Base-by-base conservation (phyloP, 2,888 invertebrate genomes). In the Cryptocheilus praepositus region DNA sequence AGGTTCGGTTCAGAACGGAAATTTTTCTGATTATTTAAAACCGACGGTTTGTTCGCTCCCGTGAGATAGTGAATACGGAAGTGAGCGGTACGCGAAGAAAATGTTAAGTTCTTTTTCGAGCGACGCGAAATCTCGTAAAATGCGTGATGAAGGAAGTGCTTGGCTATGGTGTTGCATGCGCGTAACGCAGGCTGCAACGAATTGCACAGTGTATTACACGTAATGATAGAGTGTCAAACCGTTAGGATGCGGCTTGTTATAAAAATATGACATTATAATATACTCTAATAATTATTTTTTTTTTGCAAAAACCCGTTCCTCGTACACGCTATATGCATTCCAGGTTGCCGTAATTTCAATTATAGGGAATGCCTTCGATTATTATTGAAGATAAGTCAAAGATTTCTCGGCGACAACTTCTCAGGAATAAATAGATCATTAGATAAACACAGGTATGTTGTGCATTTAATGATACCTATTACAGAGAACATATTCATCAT, bases 21-120 rank as follows among this genome's bases (percentile, higher is more conserved):
- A 57, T 22, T 58, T 15, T 11, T 25, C 13, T 45, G 44, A 45
- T 59, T 54, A 59, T 57, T 64, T 59, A 21, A 59, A 64, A 19
- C 59, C 44, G 28, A 43, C 45, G 45, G 16, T 58, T 25, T 16
- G 19, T 13, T 13, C 28, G n/a, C n/a, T n/a, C 18, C 49, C 18
- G 49, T n/a, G 49, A 49, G 49, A 49, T 1, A 49, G 49, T n/a
- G 18, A 49, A 5, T 11, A 13, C 15, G 16, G 46, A 36, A 18
- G n/a, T 0, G 8, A 36, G 51, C 46, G 18, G 49, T 8, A 16
- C 1, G 49, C 11, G 49, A 8, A 49, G 16, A 16, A 16, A 49
- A 49, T 49, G 36, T 36, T 11, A 49, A 49, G 18, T 49, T 16
- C 49, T 13, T 11, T 18, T 3, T 18, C 49, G 49, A 18, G 18